phyloP scores from a whole-genome alignment of 1,140 invertebrate genomes.

The Gryllus bimaculatus region DNA sequence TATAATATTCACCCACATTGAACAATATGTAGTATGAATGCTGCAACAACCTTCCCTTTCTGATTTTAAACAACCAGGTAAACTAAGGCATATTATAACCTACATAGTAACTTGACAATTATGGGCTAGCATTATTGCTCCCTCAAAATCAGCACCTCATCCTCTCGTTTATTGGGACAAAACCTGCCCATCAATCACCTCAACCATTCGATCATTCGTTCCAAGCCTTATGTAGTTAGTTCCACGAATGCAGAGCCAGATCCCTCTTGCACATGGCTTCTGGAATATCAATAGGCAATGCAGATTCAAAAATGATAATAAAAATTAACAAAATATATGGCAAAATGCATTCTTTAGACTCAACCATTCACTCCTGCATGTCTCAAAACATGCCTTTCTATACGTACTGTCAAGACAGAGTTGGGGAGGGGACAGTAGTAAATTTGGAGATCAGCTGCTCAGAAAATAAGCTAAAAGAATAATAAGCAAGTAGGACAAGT shows the following conservation, averaged over 20 bases:
- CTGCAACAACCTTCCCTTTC: background rate
- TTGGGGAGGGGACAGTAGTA: background rate
- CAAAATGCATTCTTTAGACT: background rate
- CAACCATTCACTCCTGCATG: background rate
- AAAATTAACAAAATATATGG: background rate
- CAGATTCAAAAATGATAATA: background rate
- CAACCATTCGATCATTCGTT: background rate
- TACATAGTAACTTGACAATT: conserved; percentile 1
- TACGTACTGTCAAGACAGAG: too few relatives aligned
- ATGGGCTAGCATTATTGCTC: background rate
- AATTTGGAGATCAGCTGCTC: background rate
- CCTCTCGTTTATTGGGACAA: background rate
- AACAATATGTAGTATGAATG: background rate
- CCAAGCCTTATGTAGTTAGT: background rate
- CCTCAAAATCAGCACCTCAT: background rate
- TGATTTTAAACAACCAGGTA: background rate
- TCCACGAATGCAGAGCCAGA: background rate
- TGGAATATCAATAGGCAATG: background rate
- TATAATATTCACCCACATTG: background rate
- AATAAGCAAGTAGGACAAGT: too few relatives aligned
- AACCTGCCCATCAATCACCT: background rate
- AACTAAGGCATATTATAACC: background rate
- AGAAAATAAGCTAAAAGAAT: too few relatives aligned
- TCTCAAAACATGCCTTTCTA: background rate
- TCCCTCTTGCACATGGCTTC: background rate